These are phyloP conservation scores for Colletes collaris DNA, from an alignment of 2,888 invertebrate genomes.

Conservation along the genomic window DNA sequence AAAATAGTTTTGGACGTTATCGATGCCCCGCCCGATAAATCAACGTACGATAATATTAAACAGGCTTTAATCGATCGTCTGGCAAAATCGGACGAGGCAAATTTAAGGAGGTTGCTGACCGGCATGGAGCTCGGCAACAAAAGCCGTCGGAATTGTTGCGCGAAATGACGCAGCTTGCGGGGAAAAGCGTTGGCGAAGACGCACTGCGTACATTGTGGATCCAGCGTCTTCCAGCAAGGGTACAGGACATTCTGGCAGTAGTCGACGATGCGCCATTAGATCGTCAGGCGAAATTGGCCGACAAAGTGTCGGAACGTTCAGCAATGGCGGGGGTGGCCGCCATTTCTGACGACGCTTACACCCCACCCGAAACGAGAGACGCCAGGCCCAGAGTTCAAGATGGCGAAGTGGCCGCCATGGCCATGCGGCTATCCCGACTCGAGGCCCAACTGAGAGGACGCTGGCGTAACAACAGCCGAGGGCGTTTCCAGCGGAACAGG, in stretches of 20 bases:
- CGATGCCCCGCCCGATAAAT: background rate
- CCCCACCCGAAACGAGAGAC: background rate
- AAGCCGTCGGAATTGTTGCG: conserved; percentile 16
- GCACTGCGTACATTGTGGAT: conserved; percentile 7
- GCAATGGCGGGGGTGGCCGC: background rate
- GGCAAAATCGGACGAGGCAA: background rate
- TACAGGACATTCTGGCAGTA: background rate
- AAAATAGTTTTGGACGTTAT: background rate
- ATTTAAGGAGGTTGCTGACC: background rate
- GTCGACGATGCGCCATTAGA: conserved; percentile 1
- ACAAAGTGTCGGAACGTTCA: conserved; percentile 10
- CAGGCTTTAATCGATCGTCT: background rate
- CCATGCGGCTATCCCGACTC: background rate
- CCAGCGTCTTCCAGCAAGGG: background rate
- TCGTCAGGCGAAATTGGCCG: background rate
- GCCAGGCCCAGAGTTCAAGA: background rate
- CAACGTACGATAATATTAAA: background rate
- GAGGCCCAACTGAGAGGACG: background rate
- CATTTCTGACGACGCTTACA: background rate
- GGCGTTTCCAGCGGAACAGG: background rate
- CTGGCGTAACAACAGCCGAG: background rate
- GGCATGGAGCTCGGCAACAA: background rate
- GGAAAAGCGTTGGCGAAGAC: background rate
- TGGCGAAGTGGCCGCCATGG: background rate
- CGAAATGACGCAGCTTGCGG: conserved; percentile 18